Base-by-base conservation (phyloP, 2,797 vertebrate species). In the Syncerus caffer region DNA sequence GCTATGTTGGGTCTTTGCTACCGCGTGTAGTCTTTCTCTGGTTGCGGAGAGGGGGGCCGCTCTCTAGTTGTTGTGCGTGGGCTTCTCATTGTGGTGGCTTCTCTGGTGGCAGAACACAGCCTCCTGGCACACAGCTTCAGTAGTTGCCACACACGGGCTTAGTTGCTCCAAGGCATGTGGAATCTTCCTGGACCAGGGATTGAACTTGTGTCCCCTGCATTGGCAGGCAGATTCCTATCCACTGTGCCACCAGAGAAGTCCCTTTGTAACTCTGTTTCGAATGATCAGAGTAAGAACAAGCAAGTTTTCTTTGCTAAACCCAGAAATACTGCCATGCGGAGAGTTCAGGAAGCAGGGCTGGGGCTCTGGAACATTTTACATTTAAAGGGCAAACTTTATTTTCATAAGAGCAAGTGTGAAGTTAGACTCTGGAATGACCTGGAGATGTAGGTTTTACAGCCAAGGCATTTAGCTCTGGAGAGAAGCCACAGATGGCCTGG, bases 251-350 rank as follows among this genome's bases (percentile, higher is more conserved):
- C 6, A 74, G 38, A 38, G 23, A 74, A 42, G 38, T 14, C 23
- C 21, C 60, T 93, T 79, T 76, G 55, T 83, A 83, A 87, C 45
- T 51, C 82, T 76, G 23, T 90, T 93, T 93, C 83, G 87, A 93
- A 57, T 9, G 29, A 47, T 53, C 78, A 89, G 34, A 89, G 38
- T 67, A 50, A 96, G 97, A 88, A 85, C 94, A 97, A 96, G 93
- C 45, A 62, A 71, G 17, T 94, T 97, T 97, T 97, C 42, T 82
- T 89, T 88, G 5, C 17, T 76, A 82, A 88, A 23, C 84, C 38
- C 89, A 64, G 90, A 71, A 23, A 88, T 27, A 38, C 42, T 86
- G 89, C 7, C 29, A 7, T 0, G 6, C 29, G 57, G 53, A 93
- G 64, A 91, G 71, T 95, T 86, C 8, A 27, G 85, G 42, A 55